phyloP scores from a whole-genome alignment of 2,113 vertebrate genomes.

The Silurus asotus region DNA sequence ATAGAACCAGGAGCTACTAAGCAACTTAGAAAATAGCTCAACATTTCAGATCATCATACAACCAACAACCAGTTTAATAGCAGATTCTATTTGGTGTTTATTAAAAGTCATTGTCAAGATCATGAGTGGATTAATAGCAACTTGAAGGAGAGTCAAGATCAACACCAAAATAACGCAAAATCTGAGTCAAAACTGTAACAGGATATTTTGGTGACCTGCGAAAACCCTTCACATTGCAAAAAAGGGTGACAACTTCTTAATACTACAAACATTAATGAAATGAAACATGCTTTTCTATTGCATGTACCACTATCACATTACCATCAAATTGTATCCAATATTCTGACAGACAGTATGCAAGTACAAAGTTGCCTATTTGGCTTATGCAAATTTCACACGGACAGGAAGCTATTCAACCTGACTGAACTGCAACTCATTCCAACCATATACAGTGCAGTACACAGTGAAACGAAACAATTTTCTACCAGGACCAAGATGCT shows the following conservation, averaged over 20 bases:
- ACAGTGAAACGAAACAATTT: too few relatives aligned
- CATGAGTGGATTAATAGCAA: neutral
- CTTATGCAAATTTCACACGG: too few relatives aligned
- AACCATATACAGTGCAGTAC: too few relatives aligned
- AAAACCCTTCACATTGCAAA: neutral
- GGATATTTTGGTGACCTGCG: neutral
- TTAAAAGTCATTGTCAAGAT: neutral
- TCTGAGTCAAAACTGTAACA: neutral
- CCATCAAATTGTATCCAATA: too few relatives aligned
- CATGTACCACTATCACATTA: neutral
- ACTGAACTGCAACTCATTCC: too few relatives aligned
- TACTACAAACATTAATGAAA: neutral
- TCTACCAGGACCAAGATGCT: too few relatives aligned
- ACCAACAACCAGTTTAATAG: neutral
- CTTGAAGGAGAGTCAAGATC: neutral
- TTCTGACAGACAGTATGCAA: neutral
- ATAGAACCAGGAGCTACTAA: too few relatives aligned
- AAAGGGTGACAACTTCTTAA: neutral
- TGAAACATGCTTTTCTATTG: neutral
- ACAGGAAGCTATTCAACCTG: too few relatives aligned
- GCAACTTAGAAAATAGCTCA: too few relatives aligned
- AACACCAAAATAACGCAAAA: neutral
- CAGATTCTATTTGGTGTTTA: neutral
- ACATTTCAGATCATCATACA: too few relatives aligned
- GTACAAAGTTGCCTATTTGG: neutral